Base-by-base conservation (phyloP, 2,113 vertebrate genomes). In the Pelodiscus sinensis region DNA sequence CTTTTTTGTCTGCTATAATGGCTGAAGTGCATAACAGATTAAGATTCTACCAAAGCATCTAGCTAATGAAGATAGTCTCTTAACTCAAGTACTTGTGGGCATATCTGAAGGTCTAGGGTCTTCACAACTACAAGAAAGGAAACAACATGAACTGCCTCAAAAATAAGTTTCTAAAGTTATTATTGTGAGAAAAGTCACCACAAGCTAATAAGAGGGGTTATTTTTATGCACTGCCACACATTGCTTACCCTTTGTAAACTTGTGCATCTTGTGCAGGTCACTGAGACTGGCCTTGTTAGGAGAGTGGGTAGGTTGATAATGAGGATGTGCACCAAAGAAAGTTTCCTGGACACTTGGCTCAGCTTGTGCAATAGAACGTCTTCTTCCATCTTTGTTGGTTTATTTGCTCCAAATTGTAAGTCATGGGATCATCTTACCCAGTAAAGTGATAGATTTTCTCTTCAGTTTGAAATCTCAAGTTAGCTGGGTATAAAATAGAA, bases 351-450 rank as follows among this genome's bases (percentile, higher is more conserved):
- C 85, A 58, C 35, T 38, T 73, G 4, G 52, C 27, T 78, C 24
- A 80, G 79, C 15, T 86, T 82, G 27, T 4, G 13, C 44, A 93
- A 19, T 52, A 71, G 31, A 86, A 73, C 4, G 71, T 89, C 8
- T 7, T 82, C 68, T 87, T 79, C 87, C 87, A 25, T 81, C 86
- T 87, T 4, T 3, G 7, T 88, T 95, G 87, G 57, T 88, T 94
- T 0, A 2, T 88, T 89, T 94, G 35, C 38, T 91, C 60, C 24
- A 51, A 0, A 54, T 82, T 94, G 18, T 35, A 77, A 79, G 38
- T n/a, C 65, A 73, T 55, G 1, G 62, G 21, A 25, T 50, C 11
- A 3, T 62, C 13, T 73, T 50, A 93, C 55, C 9, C n/a, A 82
- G 35, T 21, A 24, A 79, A 52, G 51, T 54, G 25, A 29, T 52